phyloP scores from a whole-genome alignment of 2,888 invertebrate species.

The Villa cingulata region DNA sequence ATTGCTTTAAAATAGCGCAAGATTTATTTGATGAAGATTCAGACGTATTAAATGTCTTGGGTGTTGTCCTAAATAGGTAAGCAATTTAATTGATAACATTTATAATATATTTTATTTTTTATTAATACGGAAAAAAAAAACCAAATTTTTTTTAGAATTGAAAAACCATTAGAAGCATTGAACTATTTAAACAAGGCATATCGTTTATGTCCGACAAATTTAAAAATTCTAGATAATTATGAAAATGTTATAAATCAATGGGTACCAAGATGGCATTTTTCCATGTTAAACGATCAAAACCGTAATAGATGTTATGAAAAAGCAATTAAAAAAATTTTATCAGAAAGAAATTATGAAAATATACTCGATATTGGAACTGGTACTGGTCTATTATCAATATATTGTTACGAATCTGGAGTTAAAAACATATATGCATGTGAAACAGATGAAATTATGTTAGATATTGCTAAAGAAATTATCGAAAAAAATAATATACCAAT shows the following conservation, averaged over 20 bases:
- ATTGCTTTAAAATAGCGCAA: conserved; percentile 9
- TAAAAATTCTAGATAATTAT: conserved; percentile 10
- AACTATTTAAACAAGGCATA: conserved; percentile 12
- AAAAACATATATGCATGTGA: conserved; percentile 54
- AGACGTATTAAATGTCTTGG: conserved; percentile 11
- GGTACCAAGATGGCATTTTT: conserved; percentile 68
- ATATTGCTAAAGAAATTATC: conserved; percentile 46
- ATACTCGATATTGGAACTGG: conserved; percentile 68
- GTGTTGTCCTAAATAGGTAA: conserved; percentile 12
- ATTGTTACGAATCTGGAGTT: conserved; percentile 39
- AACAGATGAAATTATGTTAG: conserved; percentile 46
- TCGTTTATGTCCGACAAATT: conserved; percentile 7
- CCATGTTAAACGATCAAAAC: conserved; percentile 62
- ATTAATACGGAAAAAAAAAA: no score
- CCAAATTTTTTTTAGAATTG: conserved; percentile 8
- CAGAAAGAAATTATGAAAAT: conserved; percentile 36
- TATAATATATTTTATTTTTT: no score
- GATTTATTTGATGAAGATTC: conserved; percentile 9
- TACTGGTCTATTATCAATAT: conserved; percentile 58
- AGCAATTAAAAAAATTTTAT: conserved; percentile 46
- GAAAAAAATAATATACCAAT: conserved; percentile 38
- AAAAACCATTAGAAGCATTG: conserved; percentile 14
- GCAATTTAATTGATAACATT: background rate
- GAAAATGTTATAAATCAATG: conserved; percentile 48
- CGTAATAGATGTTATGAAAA: conserved; percentile 52